A percentile compares a stretch with the other conserved stretches of the same genome.
Conservation (phyloP, 2,113 vertebrate species). For the Ailurus styani region DNA sequence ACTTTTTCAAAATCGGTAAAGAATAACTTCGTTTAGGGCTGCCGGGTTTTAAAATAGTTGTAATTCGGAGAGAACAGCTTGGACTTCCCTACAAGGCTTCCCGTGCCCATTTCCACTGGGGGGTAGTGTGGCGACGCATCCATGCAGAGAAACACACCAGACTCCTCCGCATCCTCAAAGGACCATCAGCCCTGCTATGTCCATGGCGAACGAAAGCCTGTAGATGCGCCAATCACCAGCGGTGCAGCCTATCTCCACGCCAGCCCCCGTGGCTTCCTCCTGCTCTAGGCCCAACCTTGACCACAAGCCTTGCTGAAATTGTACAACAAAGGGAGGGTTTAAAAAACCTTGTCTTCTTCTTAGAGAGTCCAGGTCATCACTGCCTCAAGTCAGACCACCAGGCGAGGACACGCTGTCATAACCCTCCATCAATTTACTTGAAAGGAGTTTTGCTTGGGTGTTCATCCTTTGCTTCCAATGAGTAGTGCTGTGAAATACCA, state of each 20-base stretch:
- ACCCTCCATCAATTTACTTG: background rate
- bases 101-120: fast-evolving
- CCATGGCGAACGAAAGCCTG: fast-evolving
- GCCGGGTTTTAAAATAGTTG: background rate
- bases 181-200: background rate
- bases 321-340: background rate
- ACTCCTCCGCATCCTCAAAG: background rate
- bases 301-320: fast-evolving
- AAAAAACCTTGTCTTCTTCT: background rate
- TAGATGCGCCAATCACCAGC: too few relatives aligned
- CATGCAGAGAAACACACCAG: background rate
- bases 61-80: background rate
- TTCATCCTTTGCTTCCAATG: background rate
- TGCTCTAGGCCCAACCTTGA: background rate
- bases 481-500: background rate
- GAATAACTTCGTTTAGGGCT: background rate
- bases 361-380: background rate
- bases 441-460: background rate
- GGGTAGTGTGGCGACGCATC: background rate
- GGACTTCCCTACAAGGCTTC: background rate
- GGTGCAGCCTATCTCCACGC: fast-evolving
- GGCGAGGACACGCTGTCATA: background rate
- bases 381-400: background rate
- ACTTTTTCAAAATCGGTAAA: background rate
- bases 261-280: background rate